phyloP scores from a whole-genome alignment of 2,113 vertebrate species.

The Telmatochromis brachygnathus region DNA sequence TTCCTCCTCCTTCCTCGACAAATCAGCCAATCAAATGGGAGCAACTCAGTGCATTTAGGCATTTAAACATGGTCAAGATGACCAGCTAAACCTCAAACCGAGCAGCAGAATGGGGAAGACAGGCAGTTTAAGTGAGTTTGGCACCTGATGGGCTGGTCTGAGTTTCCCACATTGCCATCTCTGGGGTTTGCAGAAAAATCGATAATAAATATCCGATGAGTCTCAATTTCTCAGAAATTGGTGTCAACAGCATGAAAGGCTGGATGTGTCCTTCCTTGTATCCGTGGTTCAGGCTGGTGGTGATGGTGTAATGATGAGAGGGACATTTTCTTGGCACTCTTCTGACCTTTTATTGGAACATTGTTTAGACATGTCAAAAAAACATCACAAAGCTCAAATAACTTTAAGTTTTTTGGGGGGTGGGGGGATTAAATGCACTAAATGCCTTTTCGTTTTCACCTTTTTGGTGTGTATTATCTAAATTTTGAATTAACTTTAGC shows the following conservation, averaged over 20 bases:
- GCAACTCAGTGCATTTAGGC: background rate
- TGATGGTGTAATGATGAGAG: background rate
- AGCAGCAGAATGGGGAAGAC: background rate
- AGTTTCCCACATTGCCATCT: background rate
- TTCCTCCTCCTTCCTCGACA: background rate
- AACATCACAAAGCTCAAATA: background rate
- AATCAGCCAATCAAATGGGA: background rate
- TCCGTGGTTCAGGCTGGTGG: background rate
- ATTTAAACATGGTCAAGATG: background rate
- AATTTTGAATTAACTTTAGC: background rate
- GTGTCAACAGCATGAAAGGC: background rate
- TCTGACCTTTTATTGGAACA: background rate
- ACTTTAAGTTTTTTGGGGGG: background rate
- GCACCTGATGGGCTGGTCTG: background rate
- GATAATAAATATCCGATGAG: fast-evolving
- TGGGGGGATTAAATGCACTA: background rate
- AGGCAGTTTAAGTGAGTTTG: background rate
- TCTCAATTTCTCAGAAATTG: background rate
- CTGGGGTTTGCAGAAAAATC: background rate
- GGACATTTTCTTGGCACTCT: background rate
- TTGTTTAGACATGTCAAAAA: background rate
- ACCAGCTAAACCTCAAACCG: background rate
- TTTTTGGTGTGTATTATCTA: background rate
- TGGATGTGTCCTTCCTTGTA: fast-evolving
- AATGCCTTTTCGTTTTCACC: background rate